Base-by-base conservation (phyloP, 2,888 invertebrate species). In the Pyralis farinalis region DNA sequence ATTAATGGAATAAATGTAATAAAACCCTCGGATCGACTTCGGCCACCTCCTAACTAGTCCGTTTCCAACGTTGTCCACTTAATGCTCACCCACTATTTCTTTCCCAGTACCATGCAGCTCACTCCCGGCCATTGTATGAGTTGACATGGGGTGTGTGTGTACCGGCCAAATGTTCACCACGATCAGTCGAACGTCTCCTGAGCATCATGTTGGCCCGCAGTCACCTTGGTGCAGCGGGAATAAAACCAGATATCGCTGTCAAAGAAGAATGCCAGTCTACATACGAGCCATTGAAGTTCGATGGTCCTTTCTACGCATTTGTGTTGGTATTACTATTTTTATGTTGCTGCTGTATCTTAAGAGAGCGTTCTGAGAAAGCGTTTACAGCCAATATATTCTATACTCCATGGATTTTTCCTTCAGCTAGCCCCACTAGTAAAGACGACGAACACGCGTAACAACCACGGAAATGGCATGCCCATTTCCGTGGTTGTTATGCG, bases 101-200 rank as follows among this genome's bases (percentile, higher is more conserved):
- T 27, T 32, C 38, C 11, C 40, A 85, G 85, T 59, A 72, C 28
- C 70, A 63, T 42, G 77, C 77, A 1, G 66, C 54, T 1, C 70
- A 74, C 52, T 58, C 60, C 29, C 75, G 75, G 8, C 74, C 74
- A 0, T 59, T 77, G 9, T 85, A 81, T 59, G 72, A 77, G 51
- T 44, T 91, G 37, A 83, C 88, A 41, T 91, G 90, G 91, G 91
- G 91, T 0, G 75, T 86, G 1, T 92, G 92, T 51, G 86, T 90
- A 8, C 92, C 92, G 0, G 72, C 74, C 0, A 66, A 77, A 0
- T 92, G 92, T 51, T 55, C 60, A 0, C 62, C 79, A 0, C 50
- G 43, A 0, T 75, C 85, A 0, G 77, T 85, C 9, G 74, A 77
- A 30, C 61, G 65, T 0, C 53, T 87, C 20, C 61, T 80, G 1